phyloP scores from a whole-genome alignment of 2,888 invertebrate species.

The Abrostola triplasia region DNA sequence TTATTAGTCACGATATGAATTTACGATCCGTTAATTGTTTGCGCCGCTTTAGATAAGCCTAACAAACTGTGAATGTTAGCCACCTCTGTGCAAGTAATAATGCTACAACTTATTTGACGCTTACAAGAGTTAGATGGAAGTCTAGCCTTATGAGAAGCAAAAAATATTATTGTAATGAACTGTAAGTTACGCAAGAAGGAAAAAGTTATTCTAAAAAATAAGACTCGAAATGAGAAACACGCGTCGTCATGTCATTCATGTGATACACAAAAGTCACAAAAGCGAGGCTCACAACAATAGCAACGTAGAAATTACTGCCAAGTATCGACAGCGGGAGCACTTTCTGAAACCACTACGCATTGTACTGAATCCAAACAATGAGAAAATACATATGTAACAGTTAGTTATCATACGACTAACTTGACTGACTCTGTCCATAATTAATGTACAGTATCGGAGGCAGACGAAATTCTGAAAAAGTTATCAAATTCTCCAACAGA shows the following conservation, averaged over 20 bases:
- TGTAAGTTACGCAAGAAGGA: slow-evolving; percentile 24
- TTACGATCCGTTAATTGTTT: slow-evolving; percentile 83
- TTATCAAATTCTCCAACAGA: neutral
- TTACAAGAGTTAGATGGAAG: slow-evolving; percentile 11
- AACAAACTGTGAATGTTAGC: slow-evolving; percentile 65
- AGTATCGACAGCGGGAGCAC: slow-evolving; percentile 70
- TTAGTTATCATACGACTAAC: slow-evolving; percentile 37
- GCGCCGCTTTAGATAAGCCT: slow-evolving; percentile 79
- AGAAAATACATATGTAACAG: slow-evolving; percentile 57
- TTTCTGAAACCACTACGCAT: slow-evolving; percentile 67
- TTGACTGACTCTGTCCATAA: slow-evolving; percentile 19
- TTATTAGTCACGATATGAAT: slow-evolving; percentile 73
- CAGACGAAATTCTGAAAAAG: neutral
- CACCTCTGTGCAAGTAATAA: slow-evolving; percentile 22
- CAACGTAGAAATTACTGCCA: slow-evolving; percentile 71
- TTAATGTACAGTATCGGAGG: neutral
- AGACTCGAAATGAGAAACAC: slow-evolving; percentile 60
- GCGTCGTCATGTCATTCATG: slow-evolving; percentile 65
- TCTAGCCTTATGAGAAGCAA: neutral
- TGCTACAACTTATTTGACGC: slow-evolving; percentile 24
- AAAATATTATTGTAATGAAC: slow-evolving; percentile 5
- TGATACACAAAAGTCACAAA: slow-evolving; percentile 69
- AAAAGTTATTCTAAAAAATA: slow-evolving; percentile 47
- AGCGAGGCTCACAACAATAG: slow-evolving; percentile 68
- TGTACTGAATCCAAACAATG: slow-evolving; percentile 66